These are phyloP conservation scores for Paraescarpia echinospica DNA, from an alignment of 1,140 invertebrate genomes.

Conservation along the genomic window DNA sequence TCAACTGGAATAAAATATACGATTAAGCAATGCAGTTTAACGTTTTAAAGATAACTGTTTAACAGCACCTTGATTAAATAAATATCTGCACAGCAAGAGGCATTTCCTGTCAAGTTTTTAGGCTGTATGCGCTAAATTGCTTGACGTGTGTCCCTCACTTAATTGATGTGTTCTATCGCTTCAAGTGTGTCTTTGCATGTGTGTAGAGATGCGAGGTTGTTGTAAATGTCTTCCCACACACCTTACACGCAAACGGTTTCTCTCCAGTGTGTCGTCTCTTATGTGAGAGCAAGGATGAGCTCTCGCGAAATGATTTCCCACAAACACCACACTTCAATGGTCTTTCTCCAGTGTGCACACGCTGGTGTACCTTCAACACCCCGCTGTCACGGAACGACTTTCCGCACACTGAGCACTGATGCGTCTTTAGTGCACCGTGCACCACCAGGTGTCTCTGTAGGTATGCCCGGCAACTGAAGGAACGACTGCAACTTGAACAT, in stretches of 20 bases:
- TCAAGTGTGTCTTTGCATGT: neutral
- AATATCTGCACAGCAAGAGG: too few relatives aligned
- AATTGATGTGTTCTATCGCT: too few relatives aligned
- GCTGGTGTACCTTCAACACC: neutral
- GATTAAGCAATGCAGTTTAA: too few relatives aligned
- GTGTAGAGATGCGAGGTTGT: neutral
- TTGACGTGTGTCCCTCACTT: too few relatives aligned
- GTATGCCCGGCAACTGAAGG: neutral
- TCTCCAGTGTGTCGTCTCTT: neutral
- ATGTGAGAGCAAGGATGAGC: neutral
- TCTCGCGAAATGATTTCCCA: neutral
- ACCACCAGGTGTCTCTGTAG: neutral
- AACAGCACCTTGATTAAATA: too few relatives aligned
- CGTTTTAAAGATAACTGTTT: too few relatives aligned
- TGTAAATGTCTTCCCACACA: neutral
- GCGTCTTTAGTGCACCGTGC: neutral
- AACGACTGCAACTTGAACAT: neutral
- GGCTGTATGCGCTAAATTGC: too few relatives aligned
- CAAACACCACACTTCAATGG: neutral
- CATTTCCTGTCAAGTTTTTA: too few relatives aligned
- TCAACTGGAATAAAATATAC: too few relatives aligned
- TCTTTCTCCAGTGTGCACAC: neutral
- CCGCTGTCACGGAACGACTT: neutral
- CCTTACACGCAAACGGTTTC: neutral
- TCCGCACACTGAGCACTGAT: neutral